Percentiles rank a stretch among this genome's conserved stretches.
Conservation (phyloP, 2,888 invertebrate genomes). For the Lumbricus terrestris region DNA sequence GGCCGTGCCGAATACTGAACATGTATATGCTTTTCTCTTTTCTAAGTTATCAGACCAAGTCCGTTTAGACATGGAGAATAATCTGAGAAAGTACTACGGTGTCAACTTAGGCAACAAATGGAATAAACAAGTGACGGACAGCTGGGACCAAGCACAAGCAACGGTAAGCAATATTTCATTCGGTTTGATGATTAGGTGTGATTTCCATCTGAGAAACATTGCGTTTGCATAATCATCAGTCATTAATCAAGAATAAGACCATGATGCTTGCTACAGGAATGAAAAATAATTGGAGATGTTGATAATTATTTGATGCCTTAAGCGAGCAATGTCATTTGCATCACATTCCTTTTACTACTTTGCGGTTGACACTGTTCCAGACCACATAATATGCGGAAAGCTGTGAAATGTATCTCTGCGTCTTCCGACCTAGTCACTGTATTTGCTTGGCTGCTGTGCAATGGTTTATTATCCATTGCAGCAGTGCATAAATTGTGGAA, state of each 20-base stretch:
- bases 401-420: neutral
- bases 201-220: too few relatives aligned
- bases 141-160: constrained; percentile 19
- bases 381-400: neutral
- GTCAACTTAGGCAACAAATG: constrained; percentile 14
- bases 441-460: neutral
- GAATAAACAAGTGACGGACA: constrained; percentile 16
- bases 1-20: too few relatives aligned
- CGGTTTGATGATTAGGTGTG: too few relatives aligned
- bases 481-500: too few relatives aligned
- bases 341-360: neutral
- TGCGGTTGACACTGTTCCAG: too few relatives aligned
- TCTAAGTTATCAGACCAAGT: neutral
- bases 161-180: neutral
- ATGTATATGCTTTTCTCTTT: neutral
- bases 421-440: neutral
- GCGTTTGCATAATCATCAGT: too few relatives aligned
- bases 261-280: neutral
- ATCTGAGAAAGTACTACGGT: neutral
- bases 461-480: neutral
- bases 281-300: neutral
- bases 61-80: neutral
- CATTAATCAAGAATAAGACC: neutral
- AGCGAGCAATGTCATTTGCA: neutral
- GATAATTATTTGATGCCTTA: neutral